Evolutionary conservation across 1,140 invertebrate genomes (phyloP).

Genomic region (Scaptomyza hsui): DNA sequence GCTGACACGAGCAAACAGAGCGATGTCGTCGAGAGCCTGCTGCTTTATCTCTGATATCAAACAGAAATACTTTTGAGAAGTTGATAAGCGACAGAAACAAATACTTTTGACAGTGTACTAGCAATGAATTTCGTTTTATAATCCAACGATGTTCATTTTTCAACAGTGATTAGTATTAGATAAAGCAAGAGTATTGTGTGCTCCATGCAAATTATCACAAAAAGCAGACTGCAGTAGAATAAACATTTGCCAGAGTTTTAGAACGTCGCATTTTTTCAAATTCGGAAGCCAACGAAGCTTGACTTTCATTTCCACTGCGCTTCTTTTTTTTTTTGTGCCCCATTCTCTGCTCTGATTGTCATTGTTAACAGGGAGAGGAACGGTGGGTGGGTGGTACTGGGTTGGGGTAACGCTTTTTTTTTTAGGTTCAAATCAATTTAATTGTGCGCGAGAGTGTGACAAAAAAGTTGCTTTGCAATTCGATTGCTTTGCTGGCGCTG

Average conservation of each 20-base stretch:
- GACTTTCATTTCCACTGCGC: conserved; percentile 34
- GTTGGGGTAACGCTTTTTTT: conserved; percentile 6
- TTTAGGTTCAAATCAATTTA: conserved; percentile 61
- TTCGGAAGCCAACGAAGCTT: conserved; percentile 49
- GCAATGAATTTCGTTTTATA: conserved; percentile 38
- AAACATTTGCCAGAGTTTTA: conserved; percentile 2
- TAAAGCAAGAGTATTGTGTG: conserved; percentile 5
- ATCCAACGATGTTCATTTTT: conserved; percentile 17
- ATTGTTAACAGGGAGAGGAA: conserved; percentile 12
- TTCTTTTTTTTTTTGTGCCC: conserved; percentile 5
- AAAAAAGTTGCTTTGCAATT: conserved; percentile 31
- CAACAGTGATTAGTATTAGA: conserved; percentile 7
- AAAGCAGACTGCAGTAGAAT: not conserved
- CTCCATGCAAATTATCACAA: conserved; percentile 16
- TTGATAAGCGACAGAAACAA: conserved; percentile 26
- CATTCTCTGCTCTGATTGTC: conserved; percentile 69
- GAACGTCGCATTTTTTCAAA: conserved; percentile 1
- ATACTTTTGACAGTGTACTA: conserved; percentile 13
- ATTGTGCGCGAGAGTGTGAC: conserved; percentile 61
- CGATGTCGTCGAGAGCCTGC: conserved; percentile 8
- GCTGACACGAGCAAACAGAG: conserved; percentile 43
- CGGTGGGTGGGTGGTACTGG: not conserved
- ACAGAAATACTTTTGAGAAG: conserved; percentile 13
- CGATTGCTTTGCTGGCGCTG: conserved; percentile 7
- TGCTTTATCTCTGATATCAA: conserved; percentile 42